Evolutionary conservation across 1,140 invertebrate genomes (phyloP), one percentile per base, ranked within the genome.

Genomic region (Venturia canescens): DNA sequence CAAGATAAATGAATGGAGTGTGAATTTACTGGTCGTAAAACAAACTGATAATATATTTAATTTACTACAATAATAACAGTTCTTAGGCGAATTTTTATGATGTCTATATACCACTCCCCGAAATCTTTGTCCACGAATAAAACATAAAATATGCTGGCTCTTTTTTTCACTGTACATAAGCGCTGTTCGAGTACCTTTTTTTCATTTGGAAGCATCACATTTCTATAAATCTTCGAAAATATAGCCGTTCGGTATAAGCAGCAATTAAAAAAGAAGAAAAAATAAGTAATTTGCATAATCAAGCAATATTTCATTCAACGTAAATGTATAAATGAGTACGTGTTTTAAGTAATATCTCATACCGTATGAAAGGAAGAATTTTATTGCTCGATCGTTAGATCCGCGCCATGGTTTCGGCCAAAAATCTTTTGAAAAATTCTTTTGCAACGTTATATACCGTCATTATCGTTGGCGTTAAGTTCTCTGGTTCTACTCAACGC

Each of bases 341-440:
- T 38, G 23, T 72, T 44, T 72, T 48, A 15, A n/a, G 38, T 48
- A 15, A 48, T 72, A 72, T 72, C 21, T 44, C 23, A 72, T 72
- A 48, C 7, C 23, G 23, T 63, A 63, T 23, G 23, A 63, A 63
- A 44, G 38, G n/a, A 7, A 72, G 70, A 72, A 44, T 27, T 44
- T 72, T 44, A 70, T 44, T 44, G 44, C 21, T 21, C 31, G n/a
- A 72, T 72, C 38, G 38, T 48, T 72, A 48, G 18, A 26, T 44
- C 70, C 4, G 27, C 27, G 16, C 16, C 38, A 70, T 70, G 44
- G 3, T 38, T 18, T 21, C 16, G 5, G 6, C 23, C 60, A 63
- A 63, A 71, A 72, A 48, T 72, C 38, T n/a, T 72, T 48, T 48
- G 0, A 72, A 74, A 57, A 48, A 53, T 29, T 15, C 7, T 31